Evolutionary conservation across 53 echinoderm and acorn worm genomes (phyloP).

Genomic region (Holothuria scabra): DNA sequence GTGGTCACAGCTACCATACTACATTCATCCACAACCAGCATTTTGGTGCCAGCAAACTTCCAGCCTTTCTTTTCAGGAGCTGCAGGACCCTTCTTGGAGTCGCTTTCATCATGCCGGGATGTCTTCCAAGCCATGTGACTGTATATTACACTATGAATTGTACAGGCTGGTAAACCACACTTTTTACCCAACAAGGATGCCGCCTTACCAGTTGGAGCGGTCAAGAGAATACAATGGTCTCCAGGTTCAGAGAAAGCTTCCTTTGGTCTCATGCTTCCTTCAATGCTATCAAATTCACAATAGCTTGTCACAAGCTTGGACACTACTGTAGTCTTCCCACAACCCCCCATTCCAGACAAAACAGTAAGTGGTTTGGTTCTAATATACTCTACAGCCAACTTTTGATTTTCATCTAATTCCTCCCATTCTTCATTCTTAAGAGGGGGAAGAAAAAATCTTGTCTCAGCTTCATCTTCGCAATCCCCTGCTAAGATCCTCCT

Average conservation of each 20-base stretch:
- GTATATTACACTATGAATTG: slow-evolving; percentile 54
- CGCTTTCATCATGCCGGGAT: not conserved
- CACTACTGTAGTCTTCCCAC: slow-evolving; percentile 66
- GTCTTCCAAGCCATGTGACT: slow-evolving; percentile 37
- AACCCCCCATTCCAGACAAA: slow-evolving; percentile 59
- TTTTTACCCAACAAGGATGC: slow-evolving; percentile 60
- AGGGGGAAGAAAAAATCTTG: not conserved
- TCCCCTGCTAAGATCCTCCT: not conserved
- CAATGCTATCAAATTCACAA: not conserved
- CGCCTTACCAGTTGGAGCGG: slow-evolving; percentile 75
- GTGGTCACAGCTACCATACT: slow-evolving; percentile 69
- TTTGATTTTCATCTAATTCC: slow-evolving; percentile 43
- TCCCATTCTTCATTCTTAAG: slow-evolving; percentile 6
- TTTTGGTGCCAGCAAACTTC: slow-evolving; percentile 37
- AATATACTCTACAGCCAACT: slow-evolving; percentile 31
- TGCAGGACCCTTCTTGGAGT: not conserved
- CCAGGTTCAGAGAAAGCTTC: not conserved
- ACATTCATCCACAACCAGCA: slow-evolving; percentile 76
- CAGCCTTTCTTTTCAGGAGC: slow-evolving; percentile 9
- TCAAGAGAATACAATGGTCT: slow-evolving; percentile 31
- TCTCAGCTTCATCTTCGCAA: no score
- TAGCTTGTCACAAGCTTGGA: slow-evolving; percentile 3
- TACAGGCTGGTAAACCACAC: slow-evolving; percentile 39
- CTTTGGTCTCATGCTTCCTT: no score
- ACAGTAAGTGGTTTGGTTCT: slow-evolving; percentile 40